Base-by-base conservation (phyloP, 2,888 invertebrate genomes). In the Abrostola triplasia region DNA sequence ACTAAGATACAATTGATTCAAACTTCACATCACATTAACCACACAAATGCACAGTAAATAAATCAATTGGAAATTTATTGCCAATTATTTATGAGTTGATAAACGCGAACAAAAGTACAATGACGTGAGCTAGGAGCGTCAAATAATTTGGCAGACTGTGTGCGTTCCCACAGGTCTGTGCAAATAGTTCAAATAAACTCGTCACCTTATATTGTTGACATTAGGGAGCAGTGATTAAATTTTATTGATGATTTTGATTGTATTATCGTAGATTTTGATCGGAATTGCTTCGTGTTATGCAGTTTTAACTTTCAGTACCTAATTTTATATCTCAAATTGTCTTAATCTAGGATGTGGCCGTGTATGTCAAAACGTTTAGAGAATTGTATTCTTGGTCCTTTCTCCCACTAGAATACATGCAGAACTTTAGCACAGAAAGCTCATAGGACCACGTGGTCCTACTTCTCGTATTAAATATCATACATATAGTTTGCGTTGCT, bases 391-490 rank as follows among this genome's bases (percentile, higher is more conserved):
- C 24, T 24, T 24, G 24, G 24, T 24, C 24, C 4, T 24, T 24
- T 24, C 24, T n/a, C 24, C 24, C 24, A 24, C 24, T 24, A 24
- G 24, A 24, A 2, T 24, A 24, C 1, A 2, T 2, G 24, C 24
- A 4, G 24, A 24, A 24, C 24, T 24, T 24, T 24, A 24, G 24
- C 24, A 24, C 24, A 24, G 1, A 24, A n/a, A n/a, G 5, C 10
- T 10, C 6, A 7, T 13, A 11, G 6, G 0, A 9, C 44, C 36
- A 47, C 54, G 36, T 53, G 53, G 24, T 36, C 35, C 7, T 5
- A 42, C 36, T 50, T 11, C 50, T 36, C 41, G 73, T 74, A 74
- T 74, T 74, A 35, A 72, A 74, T 74, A 74, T 76, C 77, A 74
- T 13, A 35, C 12, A 56, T 48, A 41, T 37, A 24, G 36, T 38